Base-by-base conservation (phyloP, 2,797 vertebrate species). In the Phataginus tetradactyla region DNA sequence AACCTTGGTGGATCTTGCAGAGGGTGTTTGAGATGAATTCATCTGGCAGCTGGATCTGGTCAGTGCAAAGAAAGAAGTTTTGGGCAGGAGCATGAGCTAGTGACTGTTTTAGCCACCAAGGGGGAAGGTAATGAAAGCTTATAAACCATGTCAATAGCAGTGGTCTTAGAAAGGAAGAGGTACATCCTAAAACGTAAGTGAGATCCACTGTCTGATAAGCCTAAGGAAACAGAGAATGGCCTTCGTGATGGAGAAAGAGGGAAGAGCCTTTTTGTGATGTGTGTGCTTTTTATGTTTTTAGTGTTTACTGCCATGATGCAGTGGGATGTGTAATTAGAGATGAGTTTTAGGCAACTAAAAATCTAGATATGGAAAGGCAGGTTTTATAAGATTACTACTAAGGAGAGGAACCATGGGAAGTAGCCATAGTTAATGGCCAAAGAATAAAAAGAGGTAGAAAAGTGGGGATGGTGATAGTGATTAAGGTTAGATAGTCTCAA, bases 401-500 rank as follows among this genome's bases (percentile, higher is more conserved):
- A 86, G 53, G 20, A 51, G 15, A 29, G 29, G 23, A 85, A 57
- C 71, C 7, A 17, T 63, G 29, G 29, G 55, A 92, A 66, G 27
- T 53, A 94, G 29, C 20, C 39, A 39, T 3, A 15, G 45, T 61
- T 84, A 84, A 94, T 87, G 23, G 1, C 27, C 59, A 83, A 86
- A 57, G 39, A 86, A 83, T 25, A 61, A 89, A 79, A 85, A 81
- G 55, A 39, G 23, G 15, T 57, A 90, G 53, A 91, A 71, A 87
- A 72, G 39, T 55, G 17, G 55, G 42, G 20, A 59, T 90, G 25
- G 42, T 59, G 27, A 75, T 80, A 69, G 29, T 85, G 8, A 51
- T 89, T 80, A 84, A 92, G 34, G 15, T 80, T 80, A 91, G 83
- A 37, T 80, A 75, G 74, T 64, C 77, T 78, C 23, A 90, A 51